Percentiles rank a stretch among this genome's conserved stretches.
phyloP scores from a whole-genome alignment of 2,113 vertebrate species.

The Phylloscopus whistleri region DNA sequence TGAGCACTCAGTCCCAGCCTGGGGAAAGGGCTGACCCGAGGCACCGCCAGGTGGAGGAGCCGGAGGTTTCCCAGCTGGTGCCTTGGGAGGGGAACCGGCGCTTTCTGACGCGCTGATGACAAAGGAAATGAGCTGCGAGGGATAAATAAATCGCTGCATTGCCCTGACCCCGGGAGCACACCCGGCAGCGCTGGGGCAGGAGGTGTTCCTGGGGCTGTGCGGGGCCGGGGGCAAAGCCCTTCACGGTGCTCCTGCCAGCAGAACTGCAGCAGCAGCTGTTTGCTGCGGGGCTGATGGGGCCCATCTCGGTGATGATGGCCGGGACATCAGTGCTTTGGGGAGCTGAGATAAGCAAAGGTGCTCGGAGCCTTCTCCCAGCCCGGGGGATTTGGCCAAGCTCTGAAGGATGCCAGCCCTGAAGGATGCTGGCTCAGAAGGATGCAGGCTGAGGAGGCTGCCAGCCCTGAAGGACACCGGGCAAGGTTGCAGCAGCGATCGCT shows the following conservation, averaged over 20 bases:
- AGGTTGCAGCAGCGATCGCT: background rate
- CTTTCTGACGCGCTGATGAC: background rate
- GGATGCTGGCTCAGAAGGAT: background rate
- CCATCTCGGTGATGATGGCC: background rate
- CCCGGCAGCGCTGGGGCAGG: background rate
- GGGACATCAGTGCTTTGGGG: background rate
- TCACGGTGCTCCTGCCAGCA: background rate
- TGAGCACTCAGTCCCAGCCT: background rate
- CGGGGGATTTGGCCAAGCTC: background rate
- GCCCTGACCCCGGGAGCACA: background rate
- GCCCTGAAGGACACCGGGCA: background rate
- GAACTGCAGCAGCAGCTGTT: conserved; percentile 3
- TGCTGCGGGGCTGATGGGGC: background rate
- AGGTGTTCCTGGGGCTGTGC: background rate
- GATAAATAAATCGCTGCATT: background rate
- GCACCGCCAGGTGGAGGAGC: background rate
- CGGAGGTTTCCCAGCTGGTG: background rate
- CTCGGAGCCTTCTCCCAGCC: background rate
- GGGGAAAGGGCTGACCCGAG: background rate
- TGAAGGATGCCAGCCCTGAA: background rate
- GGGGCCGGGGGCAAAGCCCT: background rate
- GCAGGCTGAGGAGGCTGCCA: background rate
- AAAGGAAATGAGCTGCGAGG: background rate
- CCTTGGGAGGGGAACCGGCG: background rate
- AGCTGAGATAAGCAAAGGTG: conserved; percentile 49